Conservation (phyloP, 2,888 invertebrate genomes). For the Spialia ferax region DNA sequence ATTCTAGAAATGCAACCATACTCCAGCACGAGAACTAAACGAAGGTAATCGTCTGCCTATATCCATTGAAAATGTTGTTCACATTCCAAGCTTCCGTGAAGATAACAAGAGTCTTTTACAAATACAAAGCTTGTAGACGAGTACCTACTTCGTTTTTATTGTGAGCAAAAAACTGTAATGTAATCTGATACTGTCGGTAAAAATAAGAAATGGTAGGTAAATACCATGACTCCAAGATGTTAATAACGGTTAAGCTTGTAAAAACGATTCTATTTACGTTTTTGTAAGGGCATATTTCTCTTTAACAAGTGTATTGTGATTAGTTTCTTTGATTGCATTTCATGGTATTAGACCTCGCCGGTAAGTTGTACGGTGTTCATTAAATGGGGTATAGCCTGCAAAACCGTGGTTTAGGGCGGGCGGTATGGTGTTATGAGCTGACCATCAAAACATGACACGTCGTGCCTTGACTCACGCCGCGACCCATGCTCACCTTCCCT, state of each 20-base stretch:
- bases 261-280: constrained; percentile 28
- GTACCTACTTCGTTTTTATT: constrained; percentile 27
- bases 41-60: constrained; percentile 52
- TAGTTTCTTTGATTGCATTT: constrained; percentile 46
- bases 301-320: constrained; percentile 20
- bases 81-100: constrained; percentile 41
- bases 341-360: neutral
- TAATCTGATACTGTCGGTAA: constrained; percentile 30
- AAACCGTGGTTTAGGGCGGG: constrained; percentile 39
- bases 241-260: constrained; percentile 27
- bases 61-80: constrained; percentile 50
- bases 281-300: constrained; percentile 20
- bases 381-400: neutral
- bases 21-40: constrained; percentile 44
- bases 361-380: neutral
- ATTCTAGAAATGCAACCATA: constrained; percentile 67
- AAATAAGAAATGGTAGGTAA: constrained; percentile 34
- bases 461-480: constrained; percentile 78
- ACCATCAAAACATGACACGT: constrained; percentile 62
- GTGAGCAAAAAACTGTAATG: constrained; percentile 32
- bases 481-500: constrained; percentile 82
- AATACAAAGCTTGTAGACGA: constrained; percentile 7
- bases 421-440: constrained; percentile 50
- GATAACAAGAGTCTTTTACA: constrained; percentile 33
- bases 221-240: constrained; percentile 15